Base-by-base conservation (phyloP, 35 echinoderm and acorn worm species). In the Holothuria glaberrima region DNA sequence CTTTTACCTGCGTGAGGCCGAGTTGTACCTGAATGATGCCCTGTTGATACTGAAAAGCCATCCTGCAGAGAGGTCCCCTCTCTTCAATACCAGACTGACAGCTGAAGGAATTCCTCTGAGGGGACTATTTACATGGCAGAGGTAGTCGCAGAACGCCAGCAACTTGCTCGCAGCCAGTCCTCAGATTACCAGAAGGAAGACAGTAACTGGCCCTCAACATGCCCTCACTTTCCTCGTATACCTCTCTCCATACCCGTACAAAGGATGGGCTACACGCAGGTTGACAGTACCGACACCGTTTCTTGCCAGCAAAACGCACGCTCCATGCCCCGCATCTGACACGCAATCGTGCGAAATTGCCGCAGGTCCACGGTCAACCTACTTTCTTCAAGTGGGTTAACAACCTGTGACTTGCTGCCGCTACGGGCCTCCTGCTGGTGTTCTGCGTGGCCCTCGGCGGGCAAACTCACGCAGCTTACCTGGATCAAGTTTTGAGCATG, bases 121-220 rank as follows among this genome's bases (percentile, higher is more conserved):
- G n/a, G n/a, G n/a, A n/a, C n/a, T n/a, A n/a, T 41, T 85, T 64
- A 64, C 33, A 61, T 59, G 54, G 81, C 81, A 85, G 60, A 62
- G 81, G 20, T 60, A 20, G 14, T 63, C 56, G n/a, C 52, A 33
- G 30, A 16, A 61, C 57, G 20, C 17, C 54, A 60, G 33, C n/a
- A 31, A 85, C 54, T 85, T 61, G 6, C 81, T 27, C 60, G 6
- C 29, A 59, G 35, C 60, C 26, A 29, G 35, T 54, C 25, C 81
- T 61, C 56, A 85, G 32, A 64, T 60, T 85, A 85, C 18, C 35
- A 59, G 31, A 13, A 64, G 26, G 60, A 21, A 61, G 56, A 14
- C 81, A 30, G 56, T 33, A 59, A 17, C 57, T 31, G 6, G 35
- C 54, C 14, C 19, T 18, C 13, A 59, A 19, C 54, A 85, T 59